Evolutionary conservation across 2,113 vertebrate genomes (phyloP), one percentile per base, ranked within the genome.

Genomic region (Polypterus bichir): DNA sequence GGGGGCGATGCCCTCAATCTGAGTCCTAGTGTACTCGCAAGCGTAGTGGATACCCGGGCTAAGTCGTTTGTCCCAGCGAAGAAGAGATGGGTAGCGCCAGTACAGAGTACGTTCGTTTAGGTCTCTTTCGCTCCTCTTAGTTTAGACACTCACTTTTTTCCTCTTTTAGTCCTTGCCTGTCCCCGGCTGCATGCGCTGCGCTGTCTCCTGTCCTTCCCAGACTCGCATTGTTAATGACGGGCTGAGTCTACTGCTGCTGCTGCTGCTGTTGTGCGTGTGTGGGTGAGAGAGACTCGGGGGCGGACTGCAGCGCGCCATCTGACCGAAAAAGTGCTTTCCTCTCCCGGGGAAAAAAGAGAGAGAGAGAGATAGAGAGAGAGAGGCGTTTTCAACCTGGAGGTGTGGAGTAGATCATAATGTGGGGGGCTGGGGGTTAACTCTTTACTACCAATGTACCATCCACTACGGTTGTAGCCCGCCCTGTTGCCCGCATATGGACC

Each of bases 301-400:
- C 77, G 86, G 85, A 81, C 78, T 83, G 83, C 83, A 84, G 82
- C 83, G 79, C 83, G 82, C 86, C 81, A 86, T 86, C 82, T 85
- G 83, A 87, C 83, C 86, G 83, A 88, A 88, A 82, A 87, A 84
- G 80, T 84, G 82, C 78, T 77, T 86, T 84, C 86, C 82, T 86
- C 83, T 83, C 77, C 83, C 83, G 81, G 79, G 61, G 74, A 78
- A 74, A 27, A 27, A 27, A 27, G 27, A 27, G 27, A 78, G 81
- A 84, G 80, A 27, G 27, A 27, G 27, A 27, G n/a, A n/a, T n/a
- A n/a, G 1, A 27, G 27, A 27, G 27, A 27, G 27, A 27, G 27
- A 27, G 82, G 79, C 78, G 77, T 72, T 79, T 80, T 78, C 71
- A 72, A 73, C 71, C 71, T 71, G 66, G 69, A 72, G 71, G 63